Evolutionary conservation across 2,888 invertebrate genomes (phyloP).

Genomic region (Pantelozetes paolii): DNA sequence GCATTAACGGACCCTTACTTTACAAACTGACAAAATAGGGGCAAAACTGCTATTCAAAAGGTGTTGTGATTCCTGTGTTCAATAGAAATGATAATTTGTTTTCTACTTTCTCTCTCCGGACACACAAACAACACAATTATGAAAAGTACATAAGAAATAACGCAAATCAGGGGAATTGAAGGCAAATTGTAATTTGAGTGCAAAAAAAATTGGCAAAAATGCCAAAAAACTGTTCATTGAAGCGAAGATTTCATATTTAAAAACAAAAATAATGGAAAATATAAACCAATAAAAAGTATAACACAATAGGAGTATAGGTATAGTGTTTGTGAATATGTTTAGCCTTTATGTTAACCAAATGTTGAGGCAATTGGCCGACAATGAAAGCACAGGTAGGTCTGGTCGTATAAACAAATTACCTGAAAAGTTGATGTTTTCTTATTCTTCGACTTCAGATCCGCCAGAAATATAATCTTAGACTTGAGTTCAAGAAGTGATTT

Average conservation of each 20-base stretch:
- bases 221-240: neutral
- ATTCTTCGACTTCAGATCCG: neutral
- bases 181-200: conserved; percentile 1
- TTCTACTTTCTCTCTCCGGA: neutral
- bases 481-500: neutral
- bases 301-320: neutral
- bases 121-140: neutral
- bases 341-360: neutral
- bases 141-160: conserved; percentile 21
- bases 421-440: neutral
- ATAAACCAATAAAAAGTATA: neutral
- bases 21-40: too few species aligned
- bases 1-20: too few species aligned
- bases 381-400: neutral
- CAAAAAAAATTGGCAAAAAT: neutral
- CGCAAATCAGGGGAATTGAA: conserved; percentile 9
- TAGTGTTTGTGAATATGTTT: neutral
- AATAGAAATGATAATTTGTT: neutral
- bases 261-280: neutral
- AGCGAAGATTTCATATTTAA: neutral
- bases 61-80: too few species aligned
- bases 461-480: neutral
- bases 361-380: neutral
- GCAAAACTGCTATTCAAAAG: too few species aligned
- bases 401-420: neutral